Percentiles rank a stretch among this genome's conserved stretches.
Evolutionary conservation across 2,113 vertebrate genomes (phyloP).

Genomic region (Myotis yumanensis): DNA sequence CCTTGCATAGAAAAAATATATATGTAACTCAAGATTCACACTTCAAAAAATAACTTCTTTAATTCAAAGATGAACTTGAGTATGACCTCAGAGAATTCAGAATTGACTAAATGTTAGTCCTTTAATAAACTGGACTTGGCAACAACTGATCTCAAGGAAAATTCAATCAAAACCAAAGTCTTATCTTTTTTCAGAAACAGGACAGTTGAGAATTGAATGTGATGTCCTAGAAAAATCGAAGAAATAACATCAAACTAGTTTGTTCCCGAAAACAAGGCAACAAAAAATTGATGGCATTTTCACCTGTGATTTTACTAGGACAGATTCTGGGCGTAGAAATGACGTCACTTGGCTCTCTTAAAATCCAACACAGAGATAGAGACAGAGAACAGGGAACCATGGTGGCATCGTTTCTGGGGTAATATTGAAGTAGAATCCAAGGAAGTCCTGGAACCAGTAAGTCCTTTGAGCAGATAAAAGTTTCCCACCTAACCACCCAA

Average conservation of each 20-base stretch:
- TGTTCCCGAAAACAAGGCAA: constrained; percentile 75
- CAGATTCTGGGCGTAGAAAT: constrained; percentile 51
- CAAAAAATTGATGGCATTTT: constrained; percentile 73
- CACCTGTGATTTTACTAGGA: constrained; percentile 65
- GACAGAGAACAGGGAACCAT: neutral
- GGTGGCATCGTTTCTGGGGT: constrained; percentile 11
- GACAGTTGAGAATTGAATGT: constrained; percentile 77
- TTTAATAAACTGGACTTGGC: constrained; percentile 75
- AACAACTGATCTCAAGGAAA: constrained; percentile 79
- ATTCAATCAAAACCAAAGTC: constrained; percentile 78
- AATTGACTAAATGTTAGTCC: constrained; percentile 58
- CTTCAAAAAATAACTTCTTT: constrained; percentile 40
- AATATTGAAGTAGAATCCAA: constrained; percentile 27
- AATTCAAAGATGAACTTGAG: constrained; percentile 75
- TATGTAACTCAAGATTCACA: constrained; percentile 42
- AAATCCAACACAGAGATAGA: constrained; percentile 40
- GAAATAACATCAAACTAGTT: constrained; percentile 72
- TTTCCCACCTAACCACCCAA: neutral
- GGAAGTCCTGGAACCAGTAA: constrained; percentile 1
- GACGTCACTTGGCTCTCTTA: constrained; percentile 46
- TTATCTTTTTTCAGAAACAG: constrained; percentile 78
- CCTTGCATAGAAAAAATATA: constrained; percentile 43
- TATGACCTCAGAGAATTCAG: constrained; percentile 74
- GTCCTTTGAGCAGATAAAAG: constrained; percentile 13
- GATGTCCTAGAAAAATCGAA: constrained; percentile 76